Evolutionary conservation across 2,797 vertebrate genomes (phyloP).

Genomic region (Mus caroli): DNA sequence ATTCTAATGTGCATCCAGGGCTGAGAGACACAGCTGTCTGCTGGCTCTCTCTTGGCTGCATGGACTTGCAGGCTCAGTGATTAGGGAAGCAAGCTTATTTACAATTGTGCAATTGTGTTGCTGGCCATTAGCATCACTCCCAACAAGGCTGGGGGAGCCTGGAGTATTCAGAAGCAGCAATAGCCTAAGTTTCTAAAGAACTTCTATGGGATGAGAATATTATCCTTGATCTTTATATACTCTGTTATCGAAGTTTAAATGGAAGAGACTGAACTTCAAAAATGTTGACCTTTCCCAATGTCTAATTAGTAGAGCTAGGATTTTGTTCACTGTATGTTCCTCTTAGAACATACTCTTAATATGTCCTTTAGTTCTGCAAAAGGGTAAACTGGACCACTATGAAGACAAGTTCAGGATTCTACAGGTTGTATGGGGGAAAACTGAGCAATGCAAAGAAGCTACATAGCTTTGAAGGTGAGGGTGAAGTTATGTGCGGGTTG

Average conservation of each 20-base stretch:
- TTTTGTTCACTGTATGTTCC: background rate
- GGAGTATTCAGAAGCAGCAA: conserved; percentile 18
- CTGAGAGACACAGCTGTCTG: background rate
- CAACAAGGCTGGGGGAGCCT: background rate
- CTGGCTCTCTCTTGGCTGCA: background rate
- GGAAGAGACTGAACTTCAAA: conserved; percentile 20
- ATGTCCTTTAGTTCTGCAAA: background rate
- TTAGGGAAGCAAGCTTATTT: conserved; percentile 19
- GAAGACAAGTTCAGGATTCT: background rate
- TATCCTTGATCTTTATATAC: background rate
- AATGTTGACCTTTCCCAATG: background rate
- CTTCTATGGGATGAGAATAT: background rate
- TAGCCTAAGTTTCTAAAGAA: conserved; percentile 7
- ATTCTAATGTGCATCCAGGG: background rate
- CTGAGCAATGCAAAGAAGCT: background rate
- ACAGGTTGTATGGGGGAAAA: background rate
- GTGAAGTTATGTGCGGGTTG: background rate
- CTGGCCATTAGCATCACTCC: conserved; percentile 15
- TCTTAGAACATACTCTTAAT: background rate
- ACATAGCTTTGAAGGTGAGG: background rate
- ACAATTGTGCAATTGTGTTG: background rate
- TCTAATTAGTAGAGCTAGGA: background rate
- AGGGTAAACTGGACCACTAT: background rate
- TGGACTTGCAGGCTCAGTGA: conserved; percentile 14
- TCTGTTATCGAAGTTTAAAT: conserved; percentile 20